Evolutionary conservation across 2,888 invertebrate genomes (phyloP).

Genomic region (Eilema depressum): DNA sequence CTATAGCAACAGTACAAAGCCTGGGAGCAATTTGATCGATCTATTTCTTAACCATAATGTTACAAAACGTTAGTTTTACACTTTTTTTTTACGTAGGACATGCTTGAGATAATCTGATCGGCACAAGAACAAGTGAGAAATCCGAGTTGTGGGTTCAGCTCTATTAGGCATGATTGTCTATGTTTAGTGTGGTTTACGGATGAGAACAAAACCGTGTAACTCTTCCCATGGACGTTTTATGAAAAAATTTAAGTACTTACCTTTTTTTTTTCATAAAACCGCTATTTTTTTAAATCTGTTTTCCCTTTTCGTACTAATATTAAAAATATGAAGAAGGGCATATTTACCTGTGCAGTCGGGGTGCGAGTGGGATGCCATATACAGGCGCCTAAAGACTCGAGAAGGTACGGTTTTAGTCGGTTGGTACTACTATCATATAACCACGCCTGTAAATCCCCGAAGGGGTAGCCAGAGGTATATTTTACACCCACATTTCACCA

Average conservation of each 20-base stretch:
- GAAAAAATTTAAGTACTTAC: background rate
- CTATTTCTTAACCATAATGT: background rate
- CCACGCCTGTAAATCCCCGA: no score
- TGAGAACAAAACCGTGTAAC: slow-evolving; percentile 13
- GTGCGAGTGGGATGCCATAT: no score
- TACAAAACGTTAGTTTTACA: background rate
- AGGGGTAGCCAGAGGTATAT: no score
- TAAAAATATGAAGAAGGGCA: no score
- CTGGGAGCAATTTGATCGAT: background rate
- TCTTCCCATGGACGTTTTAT: slow-evolving; percentile 15
- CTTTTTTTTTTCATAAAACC: background rate
- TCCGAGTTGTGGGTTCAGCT: slow-evolving; percentile 21
- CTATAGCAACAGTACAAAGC: background rate
- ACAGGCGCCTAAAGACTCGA: no score
- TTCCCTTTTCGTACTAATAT: no score
- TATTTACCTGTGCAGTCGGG: no score
- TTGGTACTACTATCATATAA: no score
- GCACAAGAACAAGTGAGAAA: background rate
- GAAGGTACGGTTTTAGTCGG: no score
- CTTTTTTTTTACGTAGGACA: background rate
- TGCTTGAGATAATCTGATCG: background rate
- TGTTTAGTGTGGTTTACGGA: slow-evolving; percentile 18
- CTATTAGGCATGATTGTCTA: slow-evolving; percentile 20
- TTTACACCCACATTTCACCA: no score
- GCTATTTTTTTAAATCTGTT: background rate